Evolutionary conservation across 2,113 vertebrate species (phyloP).

Genomic region (Phylloscopus trochilus): DNA sequence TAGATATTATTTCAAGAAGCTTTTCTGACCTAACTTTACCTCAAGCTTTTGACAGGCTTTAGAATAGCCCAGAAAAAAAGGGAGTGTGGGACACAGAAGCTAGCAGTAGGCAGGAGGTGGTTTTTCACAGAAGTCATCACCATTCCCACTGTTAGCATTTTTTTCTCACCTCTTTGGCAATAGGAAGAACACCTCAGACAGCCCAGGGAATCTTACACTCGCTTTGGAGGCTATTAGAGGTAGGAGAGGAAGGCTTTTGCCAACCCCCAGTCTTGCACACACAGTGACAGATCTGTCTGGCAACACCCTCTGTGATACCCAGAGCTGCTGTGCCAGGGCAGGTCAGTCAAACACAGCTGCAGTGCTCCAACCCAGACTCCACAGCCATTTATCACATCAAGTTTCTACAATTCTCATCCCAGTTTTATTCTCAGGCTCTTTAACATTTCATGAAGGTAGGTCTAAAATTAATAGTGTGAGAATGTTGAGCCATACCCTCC

Average conservation of each 20-base stretch:
- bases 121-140: neutral
- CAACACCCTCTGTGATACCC: neutral
- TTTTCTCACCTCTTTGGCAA: neutral
- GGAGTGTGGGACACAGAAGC: neutral
- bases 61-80: neutral
- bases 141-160: neutral
- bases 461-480: neutral
- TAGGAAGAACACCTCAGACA: neutral
- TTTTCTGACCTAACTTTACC: neutral
- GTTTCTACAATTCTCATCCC: neutral
- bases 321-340: neutral
- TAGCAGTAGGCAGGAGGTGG: neutral
- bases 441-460: neutral
- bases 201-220: neutral
- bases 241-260: neutral
- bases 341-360: neutral
- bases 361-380: accelerated
- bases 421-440: neutral
- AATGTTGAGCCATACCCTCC: neutral
- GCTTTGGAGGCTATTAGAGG: neutral
- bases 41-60: neutral
- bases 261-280: neutral
- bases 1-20: neutral
- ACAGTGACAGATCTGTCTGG: neutral
- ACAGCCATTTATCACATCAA: neutral